Conservation (phyloP, 92 coral and sea anemone genomes). For the Anthopleura xanthogrammica region DNA sequence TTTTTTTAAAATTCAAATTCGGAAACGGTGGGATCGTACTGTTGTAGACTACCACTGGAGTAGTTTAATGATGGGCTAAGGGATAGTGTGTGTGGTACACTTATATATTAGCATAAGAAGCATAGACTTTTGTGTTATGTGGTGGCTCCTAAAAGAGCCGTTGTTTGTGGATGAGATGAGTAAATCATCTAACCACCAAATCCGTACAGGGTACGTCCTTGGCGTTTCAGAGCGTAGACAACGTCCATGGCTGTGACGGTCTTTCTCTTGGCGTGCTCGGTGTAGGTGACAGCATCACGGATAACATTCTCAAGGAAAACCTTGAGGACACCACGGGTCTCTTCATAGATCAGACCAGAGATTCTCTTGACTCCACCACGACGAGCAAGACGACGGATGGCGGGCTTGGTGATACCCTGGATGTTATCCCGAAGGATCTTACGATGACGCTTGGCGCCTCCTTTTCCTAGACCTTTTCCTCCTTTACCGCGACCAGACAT, state of each 20-base stretch:
- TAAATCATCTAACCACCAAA: slow-evolving; percentile 50
- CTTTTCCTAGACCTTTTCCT: slow-evolving; percentile 88
- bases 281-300: slow-evolving; percentile 97
- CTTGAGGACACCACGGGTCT: slow-evolving; percentile 95
- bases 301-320: slow-evolving; percentile 97
- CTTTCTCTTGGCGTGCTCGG: slow-evolving; percentile 92
- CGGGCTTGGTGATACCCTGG: slow-evolving; percentile 87
- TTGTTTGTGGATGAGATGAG: neutral
- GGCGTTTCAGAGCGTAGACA: slow-evolving; percentile 87
- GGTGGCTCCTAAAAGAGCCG: neutral
- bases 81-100: too few species aligned
- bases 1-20: too few species aligned
- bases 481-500: slow-evolving; percentile 88
- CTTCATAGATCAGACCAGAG: slow-evolving; percentile 91
- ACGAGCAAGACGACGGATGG: slow-evolving; percentile 89
- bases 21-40: too few species aligned
- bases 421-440: slow-evolving; percentile 88
- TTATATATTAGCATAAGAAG: neutral
- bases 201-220: slow-evolving; percentile 88
- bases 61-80: too few species aligned
- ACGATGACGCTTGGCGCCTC: slow-evolving; percentile 92
- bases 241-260: slow-evolving; percentile 90
- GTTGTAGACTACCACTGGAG: too few species aligned
- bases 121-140: neutral
- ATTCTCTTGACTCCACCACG: slow-evolving; percentile 93